Conservation (phyloP, 2,797 vertebrate species). For the Salmo trutta region DNA sequence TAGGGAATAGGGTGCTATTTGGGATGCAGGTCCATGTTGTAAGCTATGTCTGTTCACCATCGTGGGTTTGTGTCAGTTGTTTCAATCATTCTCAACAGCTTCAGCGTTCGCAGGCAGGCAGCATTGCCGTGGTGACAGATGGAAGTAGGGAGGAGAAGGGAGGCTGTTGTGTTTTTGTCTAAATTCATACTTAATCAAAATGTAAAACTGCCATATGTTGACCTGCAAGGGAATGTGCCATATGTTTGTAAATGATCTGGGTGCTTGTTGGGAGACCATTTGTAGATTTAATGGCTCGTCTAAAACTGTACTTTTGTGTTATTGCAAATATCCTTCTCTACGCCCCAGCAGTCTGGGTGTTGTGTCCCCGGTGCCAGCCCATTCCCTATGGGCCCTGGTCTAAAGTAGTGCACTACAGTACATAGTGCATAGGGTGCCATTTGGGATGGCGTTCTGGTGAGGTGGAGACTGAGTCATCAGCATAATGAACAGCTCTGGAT, state of each 20-base stretch:
- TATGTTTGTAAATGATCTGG: slow-evolving; percentile 54
- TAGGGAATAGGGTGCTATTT: neutral
- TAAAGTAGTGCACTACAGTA: too few relatives aligned
- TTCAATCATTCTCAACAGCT: slow-evolving; percentile 43
- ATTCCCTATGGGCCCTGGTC: too few relatives aligned
- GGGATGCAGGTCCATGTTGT: neutral
- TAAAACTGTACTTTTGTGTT: neutral
- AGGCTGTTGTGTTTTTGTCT: slow-evolving; percentile 37
- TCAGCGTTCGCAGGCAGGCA: slow-evolving; percentile 29
- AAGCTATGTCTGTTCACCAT: slow-evolving; percentile 20
- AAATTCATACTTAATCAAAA: slow-evolving; percentile 54
- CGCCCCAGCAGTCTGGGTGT: neutral
- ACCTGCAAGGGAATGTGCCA: slow-evolving; percentile 62
- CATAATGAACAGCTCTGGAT: slow-evolving; percentile 23
- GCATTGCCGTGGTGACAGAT: slow-evolving; percentile 60
- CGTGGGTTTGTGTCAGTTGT: slow-evolving; percentile 54
- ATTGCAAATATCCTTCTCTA: neutral
- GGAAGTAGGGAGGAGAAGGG: slow-evolving; percentile 41
- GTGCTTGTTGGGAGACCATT: neutral
- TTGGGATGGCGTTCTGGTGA: neutral
- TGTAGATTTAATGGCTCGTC: neutral
- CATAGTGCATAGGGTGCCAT: neutral
- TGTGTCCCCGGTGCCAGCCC: neutral
- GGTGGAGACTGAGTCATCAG: slow-evolving; percentile 22
- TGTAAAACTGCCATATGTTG: slow-evolving; percentile 61